Base-by-base conservation (phyloP, 2,888 invertebrate genomes). In the Noctuana brunneofusca region DNA sequence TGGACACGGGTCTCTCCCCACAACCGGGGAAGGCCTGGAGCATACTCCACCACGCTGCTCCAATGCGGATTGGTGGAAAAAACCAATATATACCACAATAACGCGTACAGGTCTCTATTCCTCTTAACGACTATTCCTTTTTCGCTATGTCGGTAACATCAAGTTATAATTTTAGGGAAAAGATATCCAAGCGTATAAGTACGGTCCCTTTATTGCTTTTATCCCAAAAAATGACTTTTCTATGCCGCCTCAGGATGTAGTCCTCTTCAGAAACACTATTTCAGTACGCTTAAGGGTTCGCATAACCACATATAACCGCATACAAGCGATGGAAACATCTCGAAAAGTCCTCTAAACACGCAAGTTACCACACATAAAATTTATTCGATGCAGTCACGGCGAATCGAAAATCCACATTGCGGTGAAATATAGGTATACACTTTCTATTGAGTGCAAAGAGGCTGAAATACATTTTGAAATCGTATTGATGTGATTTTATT, bases 181-280 rank as follows among this genome's bases (percentile, higher is more conserved):
- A 32, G 63, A 63, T 62, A 62, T 62, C 57, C 63, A 56, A 63
- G 56, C 56, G 58, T 58, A 58, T 58, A 63, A 56, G 56, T 63
- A 63, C 50, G 56, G 56, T 56, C 56, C 16, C 56, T 63, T 62
- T 62, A 62, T 62, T 62, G 38, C 49, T 62, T 62, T 62, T 30
- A 48, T 62, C 60, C 48, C 62, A 62, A 55, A 62, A 58, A 55
- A 62, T 62, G 62, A 55, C 55, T 62, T 62, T 53, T 62, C 62
- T 49, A 55, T 55, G 50, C 56, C 30, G 55, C 49, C 49, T 50
- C 49, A 41, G 48, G 55, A 56, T 50, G 55, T 62, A 55, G 62
- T 16, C 35, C 62, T 63, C 49, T 56, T 50, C 50, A 63, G 41
- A 55, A 55, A 50, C 35, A 50, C 24, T 50, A 63, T 49, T 55